phyloP scores from a whole-genome alignment of 2,113 vertebrate genomes.

The Trachemys scripta region DNA sequence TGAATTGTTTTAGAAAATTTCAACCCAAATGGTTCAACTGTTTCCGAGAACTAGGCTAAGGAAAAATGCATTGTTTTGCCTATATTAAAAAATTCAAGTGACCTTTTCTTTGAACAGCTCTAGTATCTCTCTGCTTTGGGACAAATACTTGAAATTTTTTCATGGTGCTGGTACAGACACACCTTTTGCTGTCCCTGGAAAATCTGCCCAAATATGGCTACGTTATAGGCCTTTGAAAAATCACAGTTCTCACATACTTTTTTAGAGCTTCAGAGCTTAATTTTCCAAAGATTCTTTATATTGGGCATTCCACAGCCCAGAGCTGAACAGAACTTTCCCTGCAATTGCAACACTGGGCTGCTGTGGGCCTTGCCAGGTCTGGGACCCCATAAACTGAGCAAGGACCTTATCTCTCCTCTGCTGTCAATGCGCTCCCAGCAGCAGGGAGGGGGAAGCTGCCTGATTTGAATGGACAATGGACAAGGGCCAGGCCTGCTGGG shows the following conservation, averaged over 20 bases:
- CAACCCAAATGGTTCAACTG: not conserved
- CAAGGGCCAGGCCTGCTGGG: too few relatives aligned
- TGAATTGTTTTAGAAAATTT: not conserved
- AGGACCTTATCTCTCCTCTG: too few relatives aligned
- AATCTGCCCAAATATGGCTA: too few relatives aligned
- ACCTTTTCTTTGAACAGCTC: not conserved
- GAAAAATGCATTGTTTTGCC: not conserved
- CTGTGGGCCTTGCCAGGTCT: not conserved
- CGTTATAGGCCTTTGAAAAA: not conserved
- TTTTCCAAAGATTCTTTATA: not conserved
- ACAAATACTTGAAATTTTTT: not conserved
- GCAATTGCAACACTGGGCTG: not conserved
- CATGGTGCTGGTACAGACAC: too few relatives aligned
- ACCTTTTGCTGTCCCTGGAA: too few relatives aligned
- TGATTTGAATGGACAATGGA: too few relatives aligned
- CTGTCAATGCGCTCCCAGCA: too few relatives aligned
- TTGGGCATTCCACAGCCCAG: not conserved
- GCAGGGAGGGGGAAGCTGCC: too few relatives aligned
- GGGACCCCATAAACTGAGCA: too few relatives aligned
- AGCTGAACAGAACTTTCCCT: not conserved
- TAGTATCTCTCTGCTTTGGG: not conserved
- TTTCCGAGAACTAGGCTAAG: not conserved
- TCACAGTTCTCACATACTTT: not conserved
- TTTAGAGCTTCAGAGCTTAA: not conserved
- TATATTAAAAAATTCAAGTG: not conserved